Conservation (phyloP, 2,113 vertebrate genomes). For the Xenus cinereus region DNA sequence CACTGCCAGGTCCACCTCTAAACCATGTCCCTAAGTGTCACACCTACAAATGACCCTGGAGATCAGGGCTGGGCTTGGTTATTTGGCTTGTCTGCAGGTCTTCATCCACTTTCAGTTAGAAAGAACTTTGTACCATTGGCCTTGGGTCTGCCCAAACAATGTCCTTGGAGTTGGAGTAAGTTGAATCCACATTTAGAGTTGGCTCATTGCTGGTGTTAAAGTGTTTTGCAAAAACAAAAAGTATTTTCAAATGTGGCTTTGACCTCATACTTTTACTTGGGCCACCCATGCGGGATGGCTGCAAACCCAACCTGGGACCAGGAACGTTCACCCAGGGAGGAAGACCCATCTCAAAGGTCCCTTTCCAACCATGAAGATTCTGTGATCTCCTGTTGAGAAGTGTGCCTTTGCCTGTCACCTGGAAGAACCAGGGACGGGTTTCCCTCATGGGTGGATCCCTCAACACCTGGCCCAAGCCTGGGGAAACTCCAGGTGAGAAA, state of each 20-base stretch:
- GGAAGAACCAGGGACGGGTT: not conserved
- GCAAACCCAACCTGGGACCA: not conserved
- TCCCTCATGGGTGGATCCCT: not conserved
- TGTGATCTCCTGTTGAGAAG: not conserved
- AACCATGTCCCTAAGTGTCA: not conserved
- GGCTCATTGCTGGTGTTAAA: not conserved
- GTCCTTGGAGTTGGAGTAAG: not conserved
- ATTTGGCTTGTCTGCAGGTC: not conserved
- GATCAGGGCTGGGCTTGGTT: not conserved
- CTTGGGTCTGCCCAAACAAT: not conserved
- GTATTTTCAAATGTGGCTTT: no score
- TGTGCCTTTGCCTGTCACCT: not conserved
- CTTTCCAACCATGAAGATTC: no score
- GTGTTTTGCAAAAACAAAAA: not conserved
- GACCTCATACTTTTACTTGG: not conserved
- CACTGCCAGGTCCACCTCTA: not conserved
- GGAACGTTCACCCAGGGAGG: fast-evolving
- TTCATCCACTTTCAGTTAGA: not conserved
- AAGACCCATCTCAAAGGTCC: not conserved
- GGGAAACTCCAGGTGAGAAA: not conserved
- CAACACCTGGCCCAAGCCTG: not conserved
- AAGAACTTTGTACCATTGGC: not conserved
- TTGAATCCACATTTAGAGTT: not conserved
- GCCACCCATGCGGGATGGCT: not conserved
- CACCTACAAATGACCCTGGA: not conserved